Evolutionary conservation across 2,113 vertebrate genomes (phyloP).

Genomic region (Silurus glanis): DNA sequence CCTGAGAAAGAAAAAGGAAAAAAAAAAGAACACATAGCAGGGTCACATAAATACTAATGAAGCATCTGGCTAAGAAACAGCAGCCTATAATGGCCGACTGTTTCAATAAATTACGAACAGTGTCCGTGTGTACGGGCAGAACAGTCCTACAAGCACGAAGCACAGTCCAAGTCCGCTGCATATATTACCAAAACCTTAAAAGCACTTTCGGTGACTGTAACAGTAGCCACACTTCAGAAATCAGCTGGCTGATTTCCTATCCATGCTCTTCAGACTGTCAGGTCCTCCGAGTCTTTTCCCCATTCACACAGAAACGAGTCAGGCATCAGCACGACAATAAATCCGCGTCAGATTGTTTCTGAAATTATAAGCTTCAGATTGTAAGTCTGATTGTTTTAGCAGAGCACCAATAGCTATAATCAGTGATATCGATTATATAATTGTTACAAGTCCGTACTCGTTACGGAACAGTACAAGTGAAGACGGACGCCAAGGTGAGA

Average conservation of each 20-base stretch:
- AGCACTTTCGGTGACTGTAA: conserved; percentile 27
- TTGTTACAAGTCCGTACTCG: background rate
- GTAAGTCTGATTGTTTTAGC: background rate
- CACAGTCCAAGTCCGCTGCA: conserved; percentile 17
- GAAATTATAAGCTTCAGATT: background rate
- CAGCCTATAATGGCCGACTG: conserved; percentile 33
- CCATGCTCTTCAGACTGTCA: background rate
- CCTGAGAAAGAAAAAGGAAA: conserved; percentile 70
- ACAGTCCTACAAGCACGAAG: conserved; percentile 45
- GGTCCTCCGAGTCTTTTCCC: background rate
- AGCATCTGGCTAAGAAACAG: conserved; percentile 24
- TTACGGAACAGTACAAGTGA: background rate
- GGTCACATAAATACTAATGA: conserved; percentile 13
- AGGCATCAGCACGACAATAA: background rate
- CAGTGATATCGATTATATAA: background rate
- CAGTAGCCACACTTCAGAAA: background rate
- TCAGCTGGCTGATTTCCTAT: background rate
- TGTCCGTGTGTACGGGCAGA: background rate
- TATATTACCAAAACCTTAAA: conserved; percentile 6
- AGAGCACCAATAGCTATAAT: conserved; percentile 37
- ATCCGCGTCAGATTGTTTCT: background rate
- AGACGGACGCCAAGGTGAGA: background rate
- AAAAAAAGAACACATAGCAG: conserved; percentile 6
- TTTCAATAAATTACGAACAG: conserved; percentile 1
- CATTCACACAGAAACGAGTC: conserved; percentile 5